phyloP scores from a whole-genome alignment of 1,140 invertebrate species.

The Arctopsyche grandis region DNA sequence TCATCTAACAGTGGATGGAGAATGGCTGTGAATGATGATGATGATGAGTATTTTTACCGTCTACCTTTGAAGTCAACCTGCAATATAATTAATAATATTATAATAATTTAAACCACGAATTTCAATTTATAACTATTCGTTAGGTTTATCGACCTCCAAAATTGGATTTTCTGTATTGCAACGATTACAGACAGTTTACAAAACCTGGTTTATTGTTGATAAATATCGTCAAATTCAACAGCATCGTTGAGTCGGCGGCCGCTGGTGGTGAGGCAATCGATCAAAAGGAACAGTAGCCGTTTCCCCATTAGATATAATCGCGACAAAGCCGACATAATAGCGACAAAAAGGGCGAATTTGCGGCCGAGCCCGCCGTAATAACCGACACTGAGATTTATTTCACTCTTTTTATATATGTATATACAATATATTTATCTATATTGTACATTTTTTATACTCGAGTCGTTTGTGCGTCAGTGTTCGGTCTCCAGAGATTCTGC shows the following conservation, averaged over 20 bases:
- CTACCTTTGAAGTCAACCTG: no score
- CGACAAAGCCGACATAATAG: constrained; percentile 6
- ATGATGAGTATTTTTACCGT: no score
- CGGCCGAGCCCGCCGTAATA: not conserved
- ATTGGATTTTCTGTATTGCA: no score
- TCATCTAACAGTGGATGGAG: no score
- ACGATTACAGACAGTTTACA: no score
- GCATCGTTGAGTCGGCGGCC: not conserved
- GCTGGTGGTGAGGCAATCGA: not conserved
- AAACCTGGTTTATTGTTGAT: no score
- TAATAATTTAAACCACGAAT: no score
- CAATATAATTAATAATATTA: no score
- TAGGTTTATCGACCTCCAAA: no score
- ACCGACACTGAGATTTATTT: not conserved
- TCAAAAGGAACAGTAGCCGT: not conserved
- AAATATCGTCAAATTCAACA: no score
- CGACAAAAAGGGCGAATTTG: constrained; percentile 9
- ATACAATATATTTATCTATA: not conserved
- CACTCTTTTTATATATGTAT: constrained; percentile 3
- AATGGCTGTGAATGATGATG: no score
- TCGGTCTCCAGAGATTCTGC: not conserved
- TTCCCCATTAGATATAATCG: constrained; percentile 4
- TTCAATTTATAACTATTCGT: no score
- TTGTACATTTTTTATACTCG: not conserved
- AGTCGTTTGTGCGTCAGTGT: not conserved